Conservation (phyloP, 37 sponge, comb jelly and placozoan species). For the Spongilla lacustris region DNA sequence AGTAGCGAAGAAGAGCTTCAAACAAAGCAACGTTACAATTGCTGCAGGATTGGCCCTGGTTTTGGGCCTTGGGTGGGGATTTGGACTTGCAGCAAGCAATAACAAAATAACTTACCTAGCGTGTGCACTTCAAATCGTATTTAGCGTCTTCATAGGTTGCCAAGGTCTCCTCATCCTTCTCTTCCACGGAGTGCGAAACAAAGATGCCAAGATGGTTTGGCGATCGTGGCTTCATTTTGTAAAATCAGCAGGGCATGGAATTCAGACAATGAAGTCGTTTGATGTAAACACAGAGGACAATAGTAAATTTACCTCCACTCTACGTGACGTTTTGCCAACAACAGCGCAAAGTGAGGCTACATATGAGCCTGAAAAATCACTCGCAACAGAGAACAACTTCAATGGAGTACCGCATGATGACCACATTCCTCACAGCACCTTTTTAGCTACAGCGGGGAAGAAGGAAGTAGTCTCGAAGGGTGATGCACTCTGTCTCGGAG, state of each 20-base stretch:
- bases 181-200: conserved; percentile 21
- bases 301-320: not conserved
- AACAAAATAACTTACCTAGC: not conserved
- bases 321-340: not conserved
- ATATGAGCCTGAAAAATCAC: not conserved
- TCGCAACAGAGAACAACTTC: not conserved
- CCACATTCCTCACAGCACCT: not conserved
- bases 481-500: not conserved
- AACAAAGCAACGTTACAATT: conserved; percentile 7
- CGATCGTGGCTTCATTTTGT: conserved; percentile 1
- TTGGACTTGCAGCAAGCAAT: conserved; percentile 32
- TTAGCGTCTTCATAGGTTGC: not conserved
- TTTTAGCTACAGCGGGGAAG: not conserved
- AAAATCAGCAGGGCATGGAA: not conserved
- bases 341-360: not conserved
- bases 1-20: not conserved
- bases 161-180: conserved; percentile 39
- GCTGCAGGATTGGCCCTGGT: conserved; percentile 21
- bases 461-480: not conserved
- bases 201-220: conserved; percentile 9
- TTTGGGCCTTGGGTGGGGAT: conserved; percentile 55
- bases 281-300: not conserved
- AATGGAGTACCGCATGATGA: not conserved
- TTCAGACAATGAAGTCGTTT: not conserved
- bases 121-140: conserved; percentile 15